Percentiles rank a stretch among this genome's conserved stretches.
phyloP scores from a whole-genome alignment of 2,888 invertebrate species.

The Capitulum mitella region DNA sequence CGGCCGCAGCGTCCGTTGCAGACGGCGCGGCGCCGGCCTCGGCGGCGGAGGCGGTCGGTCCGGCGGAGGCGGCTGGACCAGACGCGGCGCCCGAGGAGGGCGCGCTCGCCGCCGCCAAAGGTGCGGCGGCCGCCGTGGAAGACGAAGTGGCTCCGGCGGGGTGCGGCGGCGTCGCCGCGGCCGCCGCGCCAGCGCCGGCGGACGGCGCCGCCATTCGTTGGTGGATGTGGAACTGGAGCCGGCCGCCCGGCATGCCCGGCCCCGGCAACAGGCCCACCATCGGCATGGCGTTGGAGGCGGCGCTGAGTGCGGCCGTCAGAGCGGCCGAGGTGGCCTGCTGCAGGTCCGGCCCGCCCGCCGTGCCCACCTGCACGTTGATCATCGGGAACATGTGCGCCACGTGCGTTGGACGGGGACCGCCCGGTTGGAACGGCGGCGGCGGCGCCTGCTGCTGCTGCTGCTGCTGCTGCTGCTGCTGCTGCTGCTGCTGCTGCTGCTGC shows the following conservation, averaged over 20 bases:
- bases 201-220: constrained; percentile 22
- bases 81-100: background rate
- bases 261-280: constrained; percentile 6
- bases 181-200: constrained; percentile 5
- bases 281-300: constrained; percentile 22
- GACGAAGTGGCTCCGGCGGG: background rate
- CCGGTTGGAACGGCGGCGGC: constrained; percentile 31
- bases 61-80: background rate
- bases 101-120: background rate
- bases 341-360: background rate
- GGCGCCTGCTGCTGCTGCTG: constrained; percentile 36
- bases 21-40: constrained; percentile 26
- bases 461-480: constrained; percentile 27
- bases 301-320: constrained; percentile 23
- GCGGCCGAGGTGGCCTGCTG: background rate
- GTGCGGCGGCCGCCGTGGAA: constrained; percentile 26
- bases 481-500: background rate
- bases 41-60: constrained; percentile 23
- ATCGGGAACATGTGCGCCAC: constrained; percentile 2
- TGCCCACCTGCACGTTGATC: constrained; percentile 1
- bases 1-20: background rate
- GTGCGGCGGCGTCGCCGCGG: constrained; percentile 1
- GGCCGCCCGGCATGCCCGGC: constrained; percentile 7
- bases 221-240: constrained; percentile 19
- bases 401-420: constrained; percentile 25